These are phyloP conservation scores for Netelia virgata DNA, from an alignment of 2,888 invertebrate genomes.

Conservation along the genomic window DNA sequence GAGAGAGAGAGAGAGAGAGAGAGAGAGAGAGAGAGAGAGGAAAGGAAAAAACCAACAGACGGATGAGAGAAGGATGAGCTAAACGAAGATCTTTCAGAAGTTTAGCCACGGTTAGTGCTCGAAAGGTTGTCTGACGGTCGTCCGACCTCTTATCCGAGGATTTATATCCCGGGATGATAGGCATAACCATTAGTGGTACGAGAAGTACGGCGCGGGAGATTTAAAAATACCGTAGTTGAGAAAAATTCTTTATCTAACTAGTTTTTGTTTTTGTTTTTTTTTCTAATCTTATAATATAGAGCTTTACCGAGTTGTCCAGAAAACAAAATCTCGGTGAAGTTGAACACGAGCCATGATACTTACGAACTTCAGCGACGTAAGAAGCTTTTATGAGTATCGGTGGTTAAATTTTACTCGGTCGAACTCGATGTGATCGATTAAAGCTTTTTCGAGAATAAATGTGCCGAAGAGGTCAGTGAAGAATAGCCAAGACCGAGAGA, in stretches of 20 bases:
- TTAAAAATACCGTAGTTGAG: too few species aligned
- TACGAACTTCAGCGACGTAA: neutral
- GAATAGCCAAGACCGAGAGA: neutral
- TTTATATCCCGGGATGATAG: neutral
- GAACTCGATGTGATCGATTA: neutral
- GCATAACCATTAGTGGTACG: too few species aligned
- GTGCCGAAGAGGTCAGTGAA: neutral
- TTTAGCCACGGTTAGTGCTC: constrained; percentile 22
- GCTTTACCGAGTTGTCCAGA: too few species aligned
- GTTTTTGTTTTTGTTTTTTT: too few species aligned
- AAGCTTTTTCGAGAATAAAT: constrained; percentile 9
- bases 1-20: too few species aligned
- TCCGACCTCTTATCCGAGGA: neutral
- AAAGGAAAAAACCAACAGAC: neutral
- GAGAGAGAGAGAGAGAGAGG: neutral
- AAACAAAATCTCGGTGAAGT: too few species aligned
- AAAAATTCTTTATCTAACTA: too few species aligned
- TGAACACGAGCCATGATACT: neutral
- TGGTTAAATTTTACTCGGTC: neutral
- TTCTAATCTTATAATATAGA: too few species aligned
- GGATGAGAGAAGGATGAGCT: constrained; percentile 3
- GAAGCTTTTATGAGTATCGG: neutral
- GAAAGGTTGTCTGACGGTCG: constrained; percentile 1
- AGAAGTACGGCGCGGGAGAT: too few species aligned
- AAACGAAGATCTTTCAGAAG: constrained; percentile 14